phyloP scores from a whole-genome alignment of 2,888 invertebrate species.

The Apodemia zela region DNA sequence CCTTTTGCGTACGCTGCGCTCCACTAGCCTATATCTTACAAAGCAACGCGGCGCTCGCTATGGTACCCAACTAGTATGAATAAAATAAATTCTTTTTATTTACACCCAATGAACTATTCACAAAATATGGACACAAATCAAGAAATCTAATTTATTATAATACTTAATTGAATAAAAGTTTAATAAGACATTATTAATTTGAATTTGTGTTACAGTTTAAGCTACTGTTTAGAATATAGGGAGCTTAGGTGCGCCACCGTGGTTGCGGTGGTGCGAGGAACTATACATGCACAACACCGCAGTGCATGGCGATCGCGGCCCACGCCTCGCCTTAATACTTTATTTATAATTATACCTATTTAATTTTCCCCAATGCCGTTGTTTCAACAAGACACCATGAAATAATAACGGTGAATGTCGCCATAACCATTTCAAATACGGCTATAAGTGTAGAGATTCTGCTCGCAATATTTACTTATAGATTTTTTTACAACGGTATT shows the following conservation, averaged over 20 bases:
- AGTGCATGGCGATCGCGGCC: conserved; percentile 66
- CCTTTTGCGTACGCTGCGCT: conserved; percentile 52
- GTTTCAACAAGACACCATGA: conserved; percentile 62
- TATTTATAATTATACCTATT: conserved; percentile 64
- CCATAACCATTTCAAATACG: conserved; percentile 31
- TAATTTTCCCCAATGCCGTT: conserved; percentile 69
- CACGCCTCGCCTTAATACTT: conserved; percentile 67
- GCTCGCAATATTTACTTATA: conserved; percentile 19
- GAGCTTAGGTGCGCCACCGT: conserved; percentile 73
- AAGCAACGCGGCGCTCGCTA: conserved; percentile 44
- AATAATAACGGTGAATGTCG: conserved; percentile 49
- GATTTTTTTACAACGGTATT: conserved; percentile 35
- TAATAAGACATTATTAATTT: conserved; percentile 48
- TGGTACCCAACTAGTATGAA: conserved; percentile 70
- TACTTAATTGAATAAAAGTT: conserved; percentile 57
- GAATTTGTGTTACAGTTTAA: conserved; percentile 72
- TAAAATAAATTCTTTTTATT: conserved; percentile 65
- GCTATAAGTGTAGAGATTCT: conserved; percentile 38
- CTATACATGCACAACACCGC: conserved; percentile 78
- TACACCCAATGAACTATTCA: conserved; percentile 65
- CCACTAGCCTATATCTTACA: conserved; percentile 56
- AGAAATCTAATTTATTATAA: conserved; percentile 57
- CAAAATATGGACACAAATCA: conserved; percentile 63
- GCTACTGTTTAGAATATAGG: conserved; percentile 78
- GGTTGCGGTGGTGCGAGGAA: conserved; percentile 75